Conservation (phyloP, 2,113 vertebrate genomes). For the Tichodroma muraria region DNA sequence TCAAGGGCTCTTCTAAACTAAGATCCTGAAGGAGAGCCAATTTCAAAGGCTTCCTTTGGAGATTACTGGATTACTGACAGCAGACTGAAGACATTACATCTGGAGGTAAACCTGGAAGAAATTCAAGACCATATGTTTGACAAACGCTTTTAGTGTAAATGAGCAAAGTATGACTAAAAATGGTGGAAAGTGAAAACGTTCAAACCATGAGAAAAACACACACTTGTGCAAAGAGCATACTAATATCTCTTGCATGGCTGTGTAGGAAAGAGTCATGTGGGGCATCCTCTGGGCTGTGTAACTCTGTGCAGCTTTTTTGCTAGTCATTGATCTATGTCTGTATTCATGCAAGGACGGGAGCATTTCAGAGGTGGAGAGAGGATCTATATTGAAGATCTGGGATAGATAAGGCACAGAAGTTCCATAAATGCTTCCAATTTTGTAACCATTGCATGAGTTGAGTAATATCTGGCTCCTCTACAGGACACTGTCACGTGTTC, state of each 20-base stretch:
- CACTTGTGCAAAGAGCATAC: not conserved
- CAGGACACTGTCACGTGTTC: not conserved
- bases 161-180: not conserved
- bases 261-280: not conserved
- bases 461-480: not conserved
- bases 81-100: not conserved
- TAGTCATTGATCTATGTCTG: not conserved
- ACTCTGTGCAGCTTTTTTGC: not conserved
- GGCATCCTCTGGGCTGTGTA: not conserved
- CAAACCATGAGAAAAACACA: not conserved
- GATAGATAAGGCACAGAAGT: not conserved
- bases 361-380: not conserved
- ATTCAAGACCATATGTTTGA: not conserved
- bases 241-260: not conserved
- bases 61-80: not conserved
- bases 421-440: not conserved
- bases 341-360: not conserved
- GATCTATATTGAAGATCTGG: not conserved
- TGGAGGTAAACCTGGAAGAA: not conserved
- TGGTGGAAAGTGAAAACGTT: not conserved
- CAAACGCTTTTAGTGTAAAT: not conserved
- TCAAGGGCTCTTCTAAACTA: not conserved
- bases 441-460: not conserved
- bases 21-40: not conserved
- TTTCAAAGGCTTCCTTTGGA: not conserved